phyloP scores from a whole-genome alignment of 1,140 invertebrate genomes.

The Sipha flava region DNA sequence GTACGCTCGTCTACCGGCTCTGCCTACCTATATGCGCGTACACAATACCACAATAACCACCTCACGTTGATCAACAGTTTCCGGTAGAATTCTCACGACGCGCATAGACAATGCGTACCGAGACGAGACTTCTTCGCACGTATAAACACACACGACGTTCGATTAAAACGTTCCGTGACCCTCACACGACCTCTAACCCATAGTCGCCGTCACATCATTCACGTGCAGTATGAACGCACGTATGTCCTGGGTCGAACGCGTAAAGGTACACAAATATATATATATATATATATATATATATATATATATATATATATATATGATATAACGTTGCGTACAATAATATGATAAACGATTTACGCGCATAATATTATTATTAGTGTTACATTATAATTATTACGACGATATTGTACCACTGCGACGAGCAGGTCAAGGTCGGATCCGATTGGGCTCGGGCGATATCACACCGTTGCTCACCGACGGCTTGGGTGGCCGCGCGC shows the following conservation, averaged over 20 bases:
- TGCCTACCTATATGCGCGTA: too few species aligned
- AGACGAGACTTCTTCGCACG: constrained; percentile 1
- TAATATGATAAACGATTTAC: too few species aligned
- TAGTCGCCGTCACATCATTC: not conserved
- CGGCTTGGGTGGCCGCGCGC: not conserved
- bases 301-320: too few species aligned
- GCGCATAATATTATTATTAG: too few species aligned
- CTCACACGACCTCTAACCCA: not conserved
- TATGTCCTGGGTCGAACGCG: not conserved
- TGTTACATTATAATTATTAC: too few species aligned
- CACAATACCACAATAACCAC: too few species aligned
- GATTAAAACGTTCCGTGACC: constrained; percentile 18
- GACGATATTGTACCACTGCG: too few species aligned
- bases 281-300: too few species aligned
- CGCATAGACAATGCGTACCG: not conserved
- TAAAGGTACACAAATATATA: not conserved
- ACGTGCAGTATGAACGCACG: not conserved
- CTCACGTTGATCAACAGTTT: not conserved
- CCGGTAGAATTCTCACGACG: not conserved
- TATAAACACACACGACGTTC: constrained; percentile 17
- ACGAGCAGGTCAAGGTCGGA: not conserved
- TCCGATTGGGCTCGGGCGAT: not conserved
- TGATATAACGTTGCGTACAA: too few species aligned
- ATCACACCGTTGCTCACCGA: not conserved
- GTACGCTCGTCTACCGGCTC: too few species aligned